Base-by-base conservation (phyloP, 2,113 vertebrate genomes). In the Lamprotornis superbus region DNA sequence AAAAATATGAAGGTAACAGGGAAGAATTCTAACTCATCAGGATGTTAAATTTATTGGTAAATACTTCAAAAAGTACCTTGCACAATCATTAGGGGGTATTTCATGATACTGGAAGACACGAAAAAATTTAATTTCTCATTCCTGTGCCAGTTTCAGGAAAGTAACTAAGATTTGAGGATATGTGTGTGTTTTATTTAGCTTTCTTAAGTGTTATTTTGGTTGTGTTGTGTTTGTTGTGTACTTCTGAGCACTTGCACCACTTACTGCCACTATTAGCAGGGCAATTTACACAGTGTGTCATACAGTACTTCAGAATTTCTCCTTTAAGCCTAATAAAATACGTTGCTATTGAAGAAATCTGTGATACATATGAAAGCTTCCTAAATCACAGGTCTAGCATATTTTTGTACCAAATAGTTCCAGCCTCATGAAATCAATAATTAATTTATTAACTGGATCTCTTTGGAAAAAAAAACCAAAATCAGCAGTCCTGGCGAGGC, bases 361-460 rank as follows among this genome's bases (percentile, higher is more conserved):
- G 22, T 56, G 60, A 90, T 69, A 88, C 47, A 42, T 92, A 15
- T 27, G 71, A 94, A 81, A 91, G 47, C 84, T 95, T 73, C 71
- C 65, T 92, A 97, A 97, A 95, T 97, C 83, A 97, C 85, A 76
- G 89, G 52, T 40, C 73, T 71, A 61, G 37, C 39, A 22, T 94
- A 92, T 90, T 92, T 96, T 96, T 82, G 73, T 89, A 91, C 80
- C 86, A 90, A 96, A 78, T 65, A 87, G 50, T 69, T 93, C 65
- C 63, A 90, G 57, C n/a, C 16, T 95, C 7, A 8, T 92, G 70
- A 83, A 74, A 96, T 97, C 86, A 95, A 92, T 95, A 94, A 96
- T 95, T 95, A 93, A 97, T 96, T 97, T 97, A 97, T 96, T 97
- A 97, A 97, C 61, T 87, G 87, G 31, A 22, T 79, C 86, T 87